Conservation (phyloP, 92 coral and sea anemone genomes). For the Paramuricea clavata region DNA sequence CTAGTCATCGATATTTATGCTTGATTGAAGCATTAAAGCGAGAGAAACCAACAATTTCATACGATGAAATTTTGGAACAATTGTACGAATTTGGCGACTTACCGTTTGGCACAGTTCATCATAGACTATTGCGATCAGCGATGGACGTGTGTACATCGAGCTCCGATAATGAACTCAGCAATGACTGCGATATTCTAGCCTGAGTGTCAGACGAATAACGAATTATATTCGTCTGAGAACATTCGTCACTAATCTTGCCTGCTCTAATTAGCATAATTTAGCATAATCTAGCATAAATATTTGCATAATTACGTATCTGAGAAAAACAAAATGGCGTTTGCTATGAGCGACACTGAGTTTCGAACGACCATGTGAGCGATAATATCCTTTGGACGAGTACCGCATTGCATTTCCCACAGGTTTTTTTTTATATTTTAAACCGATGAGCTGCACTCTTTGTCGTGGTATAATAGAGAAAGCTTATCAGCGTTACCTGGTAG, state of each 20-base stretch:
- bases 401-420: neutral
- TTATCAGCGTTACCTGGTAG: constrained; percentile 1
- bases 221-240: no score
- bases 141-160: no score
- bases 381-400: neutral
- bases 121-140: no score
- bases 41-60: no score
- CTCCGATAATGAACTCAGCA: no score
- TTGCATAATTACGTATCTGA: neutral
- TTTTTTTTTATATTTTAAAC: constrained; percentile 3
- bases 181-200: no score
- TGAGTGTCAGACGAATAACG: neutral
- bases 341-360: neutral
- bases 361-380: no score
- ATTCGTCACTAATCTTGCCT: neutral
- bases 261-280: neutral
- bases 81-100: no score
- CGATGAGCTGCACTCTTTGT: constrained; percentile 5
- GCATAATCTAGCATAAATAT: neutral
- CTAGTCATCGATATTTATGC: no score
- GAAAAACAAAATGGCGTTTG: constrained; percentile 1
- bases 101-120: no score
- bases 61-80: no score
- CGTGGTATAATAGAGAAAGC: neutral
- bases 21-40: no score